Conservation (phyloP, 2,888 invertebrate genomes). For the Aporophyla nigra region DNA sequence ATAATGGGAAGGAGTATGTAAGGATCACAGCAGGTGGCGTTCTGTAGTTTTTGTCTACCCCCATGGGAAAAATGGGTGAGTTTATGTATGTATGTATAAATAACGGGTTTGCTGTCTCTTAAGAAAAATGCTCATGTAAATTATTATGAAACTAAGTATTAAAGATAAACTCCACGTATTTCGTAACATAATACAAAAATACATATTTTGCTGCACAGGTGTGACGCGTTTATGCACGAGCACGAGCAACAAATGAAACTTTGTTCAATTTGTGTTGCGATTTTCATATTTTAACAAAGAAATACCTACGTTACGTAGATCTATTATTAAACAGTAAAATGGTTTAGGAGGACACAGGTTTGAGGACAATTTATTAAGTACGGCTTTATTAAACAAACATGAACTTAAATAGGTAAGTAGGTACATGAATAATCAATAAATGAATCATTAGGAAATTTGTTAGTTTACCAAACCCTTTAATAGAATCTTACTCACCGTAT, state of each 20-base stretch:
- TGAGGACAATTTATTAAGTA: neutral
- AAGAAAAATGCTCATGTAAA: neutral
- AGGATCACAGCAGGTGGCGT: no score
- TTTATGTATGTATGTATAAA: no score
- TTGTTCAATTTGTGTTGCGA: neutral
- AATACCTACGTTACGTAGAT: neutral
- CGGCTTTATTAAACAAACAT: neutral
- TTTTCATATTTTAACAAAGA: neutral
- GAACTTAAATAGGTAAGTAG: neutral
- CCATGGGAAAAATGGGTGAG: no score
- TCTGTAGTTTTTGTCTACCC: no score
- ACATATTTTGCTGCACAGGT: slow-evolving; percentile 5
- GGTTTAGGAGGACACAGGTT: neutral
- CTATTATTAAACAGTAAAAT: neutral
- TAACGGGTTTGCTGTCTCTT: neutral
- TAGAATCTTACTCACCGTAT: neutral
- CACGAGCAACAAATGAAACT: neutral
- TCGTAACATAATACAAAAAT: neutral
- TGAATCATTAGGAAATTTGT: neutral
- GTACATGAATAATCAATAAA: neutral
- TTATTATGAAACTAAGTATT: neutral
- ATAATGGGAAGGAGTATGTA: neutral
- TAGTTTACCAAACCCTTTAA: neutral
- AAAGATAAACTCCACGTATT: neutral
- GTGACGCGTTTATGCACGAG: neutral